Conservation (phyloP, 2,888 invertebrate genomes). For the Pogonocherus hispidulus region DNA sequence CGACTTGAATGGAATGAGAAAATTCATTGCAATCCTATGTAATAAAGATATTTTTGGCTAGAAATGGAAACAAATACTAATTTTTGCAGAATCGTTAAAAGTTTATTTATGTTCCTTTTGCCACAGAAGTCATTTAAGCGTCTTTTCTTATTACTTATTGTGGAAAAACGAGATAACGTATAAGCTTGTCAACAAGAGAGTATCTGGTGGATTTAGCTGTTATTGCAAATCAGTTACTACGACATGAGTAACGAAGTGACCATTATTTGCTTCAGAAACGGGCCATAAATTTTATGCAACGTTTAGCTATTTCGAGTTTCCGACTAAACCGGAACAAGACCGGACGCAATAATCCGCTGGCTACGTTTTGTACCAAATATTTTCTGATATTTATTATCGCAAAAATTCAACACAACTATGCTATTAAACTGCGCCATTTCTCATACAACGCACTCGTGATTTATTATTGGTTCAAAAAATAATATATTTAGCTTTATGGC, state of each 20-base stretch:
- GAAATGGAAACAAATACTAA: too few relatives aligned
- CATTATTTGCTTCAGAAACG: neutral
- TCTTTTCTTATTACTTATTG: too few relatives aligned
- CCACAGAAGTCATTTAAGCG: too few relatives aligned
- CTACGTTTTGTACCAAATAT: conserved; percentile 12
- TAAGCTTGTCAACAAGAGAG: too few relatives aligned
- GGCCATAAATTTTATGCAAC: conserved; percentile 2
- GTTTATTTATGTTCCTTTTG: too few relatives aligned
- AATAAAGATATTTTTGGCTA: too few relatives aligned
- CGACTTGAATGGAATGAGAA: too few relatives aligned
- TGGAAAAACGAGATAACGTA: too few relatives aligned
- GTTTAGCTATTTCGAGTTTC: neutral
- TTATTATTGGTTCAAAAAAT: conserved; percentile 11
- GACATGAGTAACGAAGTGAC: neutral
- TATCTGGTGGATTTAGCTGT: too few relatives aligned
- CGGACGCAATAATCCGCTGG: conserved; percentile 11
- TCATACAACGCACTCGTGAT: conserved; percentile 5
- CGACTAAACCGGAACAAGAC: neutral
- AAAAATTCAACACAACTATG: conserved; percentile 21
- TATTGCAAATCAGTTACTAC: neutral
- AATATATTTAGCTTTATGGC: conserved; percentile 21
- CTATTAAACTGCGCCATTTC: conserved; percentile 16
- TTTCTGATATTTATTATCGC: conserved; percentile 15
- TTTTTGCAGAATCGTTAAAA: too few relatives aligned
- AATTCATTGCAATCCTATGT: too few relatives aligned